phyloP scores from a whole-genome alignment of 2,888 invertebrate species.

The Frankliniella intonsa region DNA sequence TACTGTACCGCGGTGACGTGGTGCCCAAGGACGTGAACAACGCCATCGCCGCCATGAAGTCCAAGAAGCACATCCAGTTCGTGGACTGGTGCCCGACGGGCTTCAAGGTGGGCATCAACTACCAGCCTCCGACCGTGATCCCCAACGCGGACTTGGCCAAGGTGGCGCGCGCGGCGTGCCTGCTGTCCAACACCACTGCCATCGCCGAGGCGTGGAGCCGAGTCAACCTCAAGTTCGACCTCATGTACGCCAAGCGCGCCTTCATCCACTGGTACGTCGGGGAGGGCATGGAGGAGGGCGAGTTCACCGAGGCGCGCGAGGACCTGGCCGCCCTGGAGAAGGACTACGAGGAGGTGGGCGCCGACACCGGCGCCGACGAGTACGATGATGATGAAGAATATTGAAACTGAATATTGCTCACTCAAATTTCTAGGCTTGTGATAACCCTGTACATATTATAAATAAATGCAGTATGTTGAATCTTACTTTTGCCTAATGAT shows the following conservation, averaged over 20 bases:
- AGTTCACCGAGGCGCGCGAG: slow-evolving; percentile 53
- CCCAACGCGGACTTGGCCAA: slow-evolving; percentile 50
- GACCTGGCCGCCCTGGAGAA: slow-evolving; percentile 73
- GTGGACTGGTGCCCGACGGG: slow-evolving; percentile 48
- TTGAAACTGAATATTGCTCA: slow-evolving; percentile 41
- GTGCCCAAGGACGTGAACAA: slow-evolving; percentile 60
- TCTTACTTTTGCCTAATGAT: too few species aligned
- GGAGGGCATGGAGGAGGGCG: slow-evolving; percentile 78
- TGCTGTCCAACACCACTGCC: slow-evolving; percentile 74
- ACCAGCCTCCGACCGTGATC: slow-evolving; percentile 67
- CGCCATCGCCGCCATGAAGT: slow-evolving; percentile 57
- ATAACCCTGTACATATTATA: too few species aligned
- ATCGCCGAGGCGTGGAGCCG: slow-evolving; percentile 58
- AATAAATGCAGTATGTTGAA: too few species aligned
- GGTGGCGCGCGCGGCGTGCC: slow-evolving; percentile 58
- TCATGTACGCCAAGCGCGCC: slow-evolving; percentile 58
- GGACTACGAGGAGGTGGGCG: slow-evolving; percentile 83
- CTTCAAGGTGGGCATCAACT: slow-evolving; percentile 52
- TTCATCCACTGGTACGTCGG: slow-evolving; percentile 68
- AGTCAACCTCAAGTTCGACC: slow-evolving; percentile 57
- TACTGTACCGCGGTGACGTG: slow-evolving; percentile 52
- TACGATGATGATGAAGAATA: slow-evolving; percentile 76
- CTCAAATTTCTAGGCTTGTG: too few species aligned
- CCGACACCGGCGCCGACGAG: slow-evolving; percentile 78
- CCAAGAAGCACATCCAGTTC: slow-evolving; percentile 56